Conservation (phyloP, 2,888 invertebrate genomes). For the Dermolepida albohirtum region DNA sequence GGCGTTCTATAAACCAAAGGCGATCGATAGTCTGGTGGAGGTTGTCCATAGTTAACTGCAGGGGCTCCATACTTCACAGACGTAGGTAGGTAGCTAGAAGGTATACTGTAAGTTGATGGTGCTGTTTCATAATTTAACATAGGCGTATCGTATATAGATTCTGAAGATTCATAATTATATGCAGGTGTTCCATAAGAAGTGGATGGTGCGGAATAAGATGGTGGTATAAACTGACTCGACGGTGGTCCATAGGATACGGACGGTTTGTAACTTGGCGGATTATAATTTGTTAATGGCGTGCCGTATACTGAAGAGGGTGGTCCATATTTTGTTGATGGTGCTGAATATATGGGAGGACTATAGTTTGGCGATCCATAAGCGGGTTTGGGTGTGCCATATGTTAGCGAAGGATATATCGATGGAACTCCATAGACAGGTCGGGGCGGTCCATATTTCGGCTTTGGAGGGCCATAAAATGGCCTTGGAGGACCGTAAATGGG, state of each 20-base stretch:
- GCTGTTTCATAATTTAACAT: too few species aligned
- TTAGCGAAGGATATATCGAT: neutral
- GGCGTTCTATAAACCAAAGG: constrained; percentile 44
- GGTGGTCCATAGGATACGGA: constrained; percentile 49
- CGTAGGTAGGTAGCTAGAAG: too few species aligned
- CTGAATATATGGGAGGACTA: constrained; percentile 45
- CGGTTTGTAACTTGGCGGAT: constrained; percentile 43
- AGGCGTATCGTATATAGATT: constrained; percentile 44
- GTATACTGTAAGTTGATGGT: too few species aligned
- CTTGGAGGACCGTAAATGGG: constrained; percentile 42
- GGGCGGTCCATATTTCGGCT: constrained; percentile 46
- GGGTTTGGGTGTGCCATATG: constrained; percentile 42
- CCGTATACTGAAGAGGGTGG: constrained; percentile 40
- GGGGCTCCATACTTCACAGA: too few species aligned
- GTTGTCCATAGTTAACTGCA: too few species aligned
- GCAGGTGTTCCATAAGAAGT: constrained; percentile 37
- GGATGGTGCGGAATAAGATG: constrained; percentile 45
- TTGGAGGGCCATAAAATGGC: constrained; percentile 49
- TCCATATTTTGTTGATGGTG: constrained; percentile 23
- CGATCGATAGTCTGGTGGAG: constrained; percentile 39
- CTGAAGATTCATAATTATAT: constrained; percentile 49
- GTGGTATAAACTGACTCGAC: constrained; percentile 47
- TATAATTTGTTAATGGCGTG: constrained; percentile 49
- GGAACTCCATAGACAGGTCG: constrained; percentile 44
- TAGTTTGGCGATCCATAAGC: constrained; percentile 45